phyloP scores from a whole-genome alignment of 1,140 invertebrate genomes.

The Euura saliciscinereae region DNA sequence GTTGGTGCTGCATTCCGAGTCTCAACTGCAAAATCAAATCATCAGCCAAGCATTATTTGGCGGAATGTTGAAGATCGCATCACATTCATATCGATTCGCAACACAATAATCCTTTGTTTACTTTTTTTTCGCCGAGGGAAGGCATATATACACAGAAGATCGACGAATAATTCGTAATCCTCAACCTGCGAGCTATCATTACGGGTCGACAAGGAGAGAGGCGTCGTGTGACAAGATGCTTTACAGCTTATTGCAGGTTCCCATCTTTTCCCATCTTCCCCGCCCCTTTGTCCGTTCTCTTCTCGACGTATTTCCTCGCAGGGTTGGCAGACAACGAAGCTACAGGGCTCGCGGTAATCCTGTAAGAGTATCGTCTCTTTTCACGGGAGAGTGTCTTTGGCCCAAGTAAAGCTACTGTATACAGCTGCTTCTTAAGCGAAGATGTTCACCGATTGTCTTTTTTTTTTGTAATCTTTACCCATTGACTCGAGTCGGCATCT shows the following conservation, averaged over 20 bases:
- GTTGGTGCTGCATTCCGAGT: not conserved
- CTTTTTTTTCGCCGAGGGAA: too few species aligned
- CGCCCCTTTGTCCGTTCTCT: not conserved
- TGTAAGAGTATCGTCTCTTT: not conserved
- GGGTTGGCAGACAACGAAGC: not conserved
- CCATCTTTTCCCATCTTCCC: not conserved
- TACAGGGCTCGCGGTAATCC: not conserved
- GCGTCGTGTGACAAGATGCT: slow-evolving; percentile 4
- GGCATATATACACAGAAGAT: too few species aligned
- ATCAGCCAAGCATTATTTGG: too few species aligned
- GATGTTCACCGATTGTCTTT: not conserved
- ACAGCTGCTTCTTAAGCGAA: not conserved
- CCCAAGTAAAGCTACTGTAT: not conserved
- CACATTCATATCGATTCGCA: too few species aligned
- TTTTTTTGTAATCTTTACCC: not conserved
- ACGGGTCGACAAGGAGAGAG: slow-evolving; percentile 21
- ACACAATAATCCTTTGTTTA: too few species aligned
- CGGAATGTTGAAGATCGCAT: too few species aligned
- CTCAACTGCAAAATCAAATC: not conserved
- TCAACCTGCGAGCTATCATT: slow-evolving; percentile 41
- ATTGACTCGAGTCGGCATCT: not conserved
- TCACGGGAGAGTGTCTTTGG: slow-evolving; percentile 1
- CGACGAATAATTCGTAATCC: slow-evolving; percentile 26
- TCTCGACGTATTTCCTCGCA: not conserved
- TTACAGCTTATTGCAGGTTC: not conserved